Evolutionary conservation across 64 coral and sea anemone species (phyloP).

Genomic region (Stylophora pistillata): DNA sequence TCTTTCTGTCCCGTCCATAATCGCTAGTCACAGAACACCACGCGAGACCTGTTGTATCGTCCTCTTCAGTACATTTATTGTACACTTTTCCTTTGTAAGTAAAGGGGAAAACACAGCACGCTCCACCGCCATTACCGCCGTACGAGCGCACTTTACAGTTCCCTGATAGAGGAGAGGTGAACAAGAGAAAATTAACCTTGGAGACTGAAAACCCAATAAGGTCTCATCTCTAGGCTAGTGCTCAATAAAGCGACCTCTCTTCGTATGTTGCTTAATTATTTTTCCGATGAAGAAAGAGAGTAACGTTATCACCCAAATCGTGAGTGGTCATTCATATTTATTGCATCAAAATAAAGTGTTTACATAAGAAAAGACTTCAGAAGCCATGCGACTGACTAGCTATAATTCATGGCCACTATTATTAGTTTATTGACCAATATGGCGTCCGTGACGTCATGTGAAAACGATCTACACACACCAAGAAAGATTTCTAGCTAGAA

Average conservation of each 20-base stretch:
- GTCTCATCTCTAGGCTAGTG: background rate
- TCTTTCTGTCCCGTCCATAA: conserved; percentile 70
- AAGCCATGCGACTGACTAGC: too few relatives aligned
- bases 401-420: too few relatives aligned
- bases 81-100: conserved; percentile 69
- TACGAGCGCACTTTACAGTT: conserved; percentile 75
- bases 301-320: too few relatives aligned
- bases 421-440: too few relatives aligned
- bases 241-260: background rate
- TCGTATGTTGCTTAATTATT: background rate
- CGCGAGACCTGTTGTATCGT: conserved; percentile 17
- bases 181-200: too few relatives aligned
- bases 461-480: too few relatives aligned
- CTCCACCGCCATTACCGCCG: conserved; percentile 80
- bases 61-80: conserved; percentile 55
- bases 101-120: conserved; percentile 86
- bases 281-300: too few relatives aligned
- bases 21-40: conserved; percentile 87
- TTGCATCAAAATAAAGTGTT: too few relatives aligned
- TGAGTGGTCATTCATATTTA: too few relatives aligned
- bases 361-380: too few relatives aligned
- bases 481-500: too few relatives aligned
- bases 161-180: conserved; percentile 9
- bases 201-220: background rate
- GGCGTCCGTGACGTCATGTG: too few relatives aligned